Evolutionary conservation across 2,113 vertebrate species (phyloP).

Genomic region (Emydocephalus ijimae): DNA sequence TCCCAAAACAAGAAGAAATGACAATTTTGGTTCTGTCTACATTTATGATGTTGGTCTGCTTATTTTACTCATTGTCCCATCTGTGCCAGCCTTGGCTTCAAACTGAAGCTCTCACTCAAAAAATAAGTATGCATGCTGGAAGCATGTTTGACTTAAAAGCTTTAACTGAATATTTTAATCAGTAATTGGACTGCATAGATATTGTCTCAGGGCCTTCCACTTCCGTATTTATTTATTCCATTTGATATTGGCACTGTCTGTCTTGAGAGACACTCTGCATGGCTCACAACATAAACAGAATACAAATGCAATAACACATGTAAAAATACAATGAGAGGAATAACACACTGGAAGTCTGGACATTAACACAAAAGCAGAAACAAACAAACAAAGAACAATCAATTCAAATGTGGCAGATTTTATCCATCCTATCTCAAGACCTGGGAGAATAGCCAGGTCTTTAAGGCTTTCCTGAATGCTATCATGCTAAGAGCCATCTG

Average conservation of each 20-base stretch:
- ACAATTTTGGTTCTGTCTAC: neutral
- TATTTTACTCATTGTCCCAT: neutral
- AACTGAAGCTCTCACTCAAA: neutral
- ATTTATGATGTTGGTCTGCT: neutral
- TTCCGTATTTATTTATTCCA: neutral
- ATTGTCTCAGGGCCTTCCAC: neutral
- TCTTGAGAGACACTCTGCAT: neutral
- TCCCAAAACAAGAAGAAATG: neutral
- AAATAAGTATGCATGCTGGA: neutral
- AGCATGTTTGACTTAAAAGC: neutral
- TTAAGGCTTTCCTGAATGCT: neutral
- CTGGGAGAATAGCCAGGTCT: neutral
- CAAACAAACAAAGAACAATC: neutral
- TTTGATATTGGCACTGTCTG: neutral
- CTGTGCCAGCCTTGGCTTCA: neutral
- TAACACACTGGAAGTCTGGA: neutral
- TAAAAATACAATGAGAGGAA: neutral
- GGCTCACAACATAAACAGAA: neutral
- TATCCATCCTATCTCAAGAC: neutral
- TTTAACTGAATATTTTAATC: neutral
- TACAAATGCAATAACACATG: neutral
- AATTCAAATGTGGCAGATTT: neutral
- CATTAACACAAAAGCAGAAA: neutral
- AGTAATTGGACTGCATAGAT: neutral
- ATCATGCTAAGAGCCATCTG: neutral